Evolutionary conservation across 2,113 vertebrate genomes (phyloP).

Genomic region (Hydrolagus affinis): DNA sequence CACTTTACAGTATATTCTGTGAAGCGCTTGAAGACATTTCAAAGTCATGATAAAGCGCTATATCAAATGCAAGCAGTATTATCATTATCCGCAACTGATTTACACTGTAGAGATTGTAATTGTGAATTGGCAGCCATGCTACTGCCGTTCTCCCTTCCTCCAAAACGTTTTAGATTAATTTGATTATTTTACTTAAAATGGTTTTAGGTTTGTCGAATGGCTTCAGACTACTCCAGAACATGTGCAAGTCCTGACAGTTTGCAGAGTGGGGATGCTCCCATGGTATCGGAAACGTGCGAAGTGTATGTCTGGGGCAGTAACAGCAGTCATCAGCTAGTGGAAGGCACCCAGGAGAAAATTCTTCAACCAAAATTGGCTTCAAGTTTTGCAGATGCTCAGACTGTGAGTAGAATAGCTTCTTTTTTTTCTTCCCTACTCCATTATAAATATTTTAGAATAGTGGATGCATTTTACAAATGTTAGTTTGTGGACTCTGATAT

Average conservation of each 20-base stretch:
- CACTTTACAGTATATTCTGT: too few relatives aligned
- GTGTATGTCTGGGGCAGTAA: slow-evolving; percentile 81
- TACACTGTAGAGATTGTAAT: too few relatives aligned
- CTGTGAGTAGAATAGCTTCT: slow-evolving; percentile 52
- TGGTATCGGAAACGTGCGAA: slow-evolving; percentile 89
- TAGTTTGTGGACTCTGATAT: not conserved
- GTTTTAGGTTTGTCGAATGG: slow-evolving; percentile 75
- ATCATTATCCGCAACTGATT: too few relatives aligned
- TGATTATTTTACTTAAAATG: not conserved
- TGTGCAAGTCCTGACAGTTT: slow-evolving; percentile 94
- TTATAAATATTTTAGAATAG: slow-evolving; percentile 1
- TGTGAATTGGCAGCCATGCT: too few relatives aligned
- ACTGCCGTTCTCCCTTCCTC: too few relatives aligned
- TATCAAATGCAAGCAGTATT: too few relatives aligned
- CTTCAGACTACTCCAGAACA: slow-evolving; percentile 81
- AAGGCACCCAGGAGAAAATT: slow-evolving; percentile 77
- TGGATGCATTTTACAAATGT: not conserved
- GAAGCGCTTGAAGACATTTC: too few relatives aligned
- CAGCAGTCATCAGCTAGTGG: slow-evolving; percentile 73
- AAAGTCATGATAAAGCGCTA: too few relatives aligned
- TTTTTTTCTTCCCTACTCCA: not conserved
- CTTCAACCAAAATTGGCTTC: slow-evolving; percentile 70
- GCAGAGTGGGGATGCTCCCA: slow-evolving; percentile 75
- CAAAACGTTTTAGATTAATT: too few relatives aligned
- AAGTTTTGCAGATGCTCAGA: slow-evolving; percentile 75